Base-by-base conservation (phyloP, 2,888 invertebrate species). In the Caenorhabditis becei region DNA sequence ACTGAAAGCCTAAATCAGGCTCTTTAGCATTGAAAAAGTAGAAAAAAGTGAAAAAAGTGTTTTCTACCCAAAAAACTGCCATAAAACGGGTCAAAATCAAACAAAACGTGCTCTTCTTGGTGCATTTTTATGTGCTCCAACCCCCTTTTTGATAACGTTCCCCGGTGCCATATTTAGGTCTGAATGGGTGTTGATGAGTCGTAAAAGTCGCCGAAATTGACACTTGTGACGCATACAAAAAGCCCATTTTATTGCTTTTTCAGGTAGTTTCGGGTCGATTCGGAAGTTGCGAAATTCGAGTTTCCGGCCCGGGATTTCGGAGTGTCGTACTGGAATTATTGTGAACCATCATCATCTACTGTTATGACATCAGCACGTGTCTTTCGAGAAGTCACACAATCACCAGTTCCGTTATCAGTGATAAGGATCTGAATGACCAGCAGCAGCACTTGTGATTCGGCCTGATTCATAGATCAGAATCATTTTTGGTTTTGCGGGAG, bases 131-230 rank as follows among this genome's bases (percentile, higher is more conserved):
- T 49, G 49, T 49, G 49, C 16, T 18, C 20, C 41, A 41, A 26
- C 53, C 23, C 11, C 53, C 3, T 14, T 26, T 2, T 4, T 26
- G 63, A 63, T 63, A 63, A 51, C 63, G 44, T 24, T 41, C 44
- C 26, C 62, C 35, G 20, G 62, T 23, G 41, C 41, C 41, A 16
- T 41, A 14, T 49, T 23, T 18, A 49, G 20, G 61, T 23, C 47
- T 7, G 62, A 41, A 26, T 28, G 61, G 41, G 41, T 41, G 41
- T 41, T 41, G 41, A 41, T 41, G 41, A 41, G 41, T 41, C 41
- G 41, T 41, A 49, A 49, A 49, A 49, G 32, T 49, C 49, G 49
- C 49, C 49, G 49, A 49, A 49, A 20, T 49, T 49, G 49, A 49
- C 49, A 49, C 20, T n/a, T 10, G 49, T 49, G 49, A 49, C 49